Percentiles rank a stretch among this genome's conserved stretches.
Evolutionary conservation across 2,113 vertebrate species (phyloP).

Genomic region (Tinamus guttatus): DNA sequence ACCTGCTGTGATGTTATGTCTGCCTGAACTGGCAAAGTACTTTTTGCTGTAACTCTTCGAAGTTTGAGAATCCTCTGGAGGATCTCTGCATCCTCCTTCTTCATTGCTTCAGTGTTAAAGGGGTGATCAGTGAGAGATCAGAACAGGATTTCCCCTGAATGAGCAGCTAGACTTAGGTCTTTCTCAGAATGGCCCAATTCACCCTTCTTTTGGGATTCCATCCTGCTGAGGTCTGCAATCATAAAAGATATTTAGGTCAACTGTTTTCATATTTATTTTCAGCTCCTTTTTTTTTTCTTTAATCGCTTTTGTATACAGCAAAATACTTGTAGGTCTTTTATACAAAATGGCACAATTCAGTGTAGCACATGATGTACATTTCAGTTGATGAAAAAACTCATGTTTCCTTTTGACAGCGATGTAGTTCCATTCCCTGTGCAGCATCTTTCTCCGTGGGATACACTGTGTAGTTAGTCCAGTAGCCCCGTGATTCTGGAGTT

Average conservation of each 20-base stretch:
- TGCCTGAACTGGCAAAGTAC: not conserved
- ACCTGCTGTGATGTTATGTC: not conserved
- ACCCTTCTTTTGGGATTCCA: not conserved
- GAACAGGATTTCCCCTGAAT: not conserved
- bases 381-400: not conserved
- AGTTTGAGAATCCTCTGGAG: not conserved
- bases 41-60: not conserved
- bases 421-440: rapidly evolving
- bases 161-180: not conserved
- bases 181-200: not conserved
- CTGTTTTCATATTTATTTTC: not conserved
- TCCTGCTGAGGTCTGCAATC: not conserved
- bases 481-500: not conserved
- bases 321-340: not conserved
- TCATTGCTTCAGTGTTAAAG: not conserved
- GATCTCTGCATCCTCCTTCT: not conserved
- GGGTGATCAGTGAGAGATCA: not conserved
- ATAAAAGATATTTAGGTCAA: not conserved
- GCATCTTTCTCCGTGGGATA: not conserved
- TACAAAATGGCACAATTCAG: not conserved
- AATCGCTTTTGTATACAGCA: not conserved
- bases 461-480: rapidly evolving
- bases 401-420: not conserved
- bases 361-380: not conserved
- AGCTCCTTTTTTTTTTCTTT: not conserved